Percentiles rank a stretch among this genome's conserved stretches.
These are phyloP conservation scores for Drosophila fuyamai DNA, from an alignment of 1,140 invertebrate genomes.

Conservation along the genomic window DNA sequence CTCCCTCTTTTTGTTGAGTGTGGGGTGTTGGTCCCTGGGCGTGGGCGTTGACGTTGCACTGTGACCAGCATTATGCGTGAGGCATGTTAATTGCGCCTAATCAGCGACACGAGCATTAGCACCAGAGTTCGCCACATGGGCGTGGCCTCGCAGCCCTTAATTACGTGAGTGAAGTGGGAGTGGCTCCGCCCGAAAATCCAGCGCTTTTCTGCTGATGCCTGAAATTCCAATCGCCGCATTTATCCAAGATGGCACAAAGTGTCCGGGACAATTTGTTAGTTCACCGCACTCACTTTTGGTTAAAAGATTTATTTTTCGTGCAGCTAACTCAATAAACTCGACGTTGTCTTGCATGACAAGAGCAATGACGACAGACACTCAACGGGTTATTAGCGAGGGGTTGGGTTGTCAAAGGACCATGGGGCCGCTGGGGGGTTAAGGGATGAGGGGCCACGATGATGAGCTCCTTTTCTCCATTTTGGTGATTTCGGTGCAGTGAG, in stretches of 20 bases:
- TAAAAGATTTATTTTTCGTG: conserved; percentile 65
- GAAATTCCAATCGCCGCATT: conserved; percentile 10
- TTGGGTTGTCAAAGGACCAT: conserved; percentile 24
- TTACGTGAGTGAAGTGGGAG: conserved; percentile 46
- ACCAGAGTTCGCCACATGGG: conserved; percentile 30
- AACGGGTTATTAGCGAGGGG: conserved; percentile 72
- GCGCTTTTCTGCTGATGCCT: conserved; percentile 16
- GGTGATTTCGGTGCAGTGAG: conserved; percentile 54
- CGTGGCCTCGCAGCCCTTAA: conserved; percentile 61
- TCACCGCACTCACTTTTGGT: conserved; percentile 53
- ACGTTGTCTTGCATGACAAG: conserved; percentile 59
- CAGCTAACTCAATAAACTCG: conserved; percentile 73
- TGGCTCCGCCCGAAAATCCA: conserved; percentile 8
- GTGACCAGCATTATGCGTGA: conserved; percentile 59
- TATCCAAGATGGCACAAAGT: conserved; percentile 23
- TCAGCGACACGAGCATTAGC: conserved; percentile 48
- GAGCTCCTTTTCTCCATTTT: conserved; percentile 26
- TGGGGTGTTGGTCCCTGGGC: conserved; percentile 3
- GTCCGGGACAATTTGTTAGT: conserved; percentile 47
- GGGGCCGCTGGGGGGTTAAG: neutral
- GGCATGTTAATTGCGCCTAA: conserved; percentile 78
- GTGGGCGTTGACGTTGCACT: conserved; percentile 32
- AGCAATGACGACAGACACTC: conserved; percentile 69
- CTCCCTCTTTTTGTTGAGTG: conserved; percentile 5
- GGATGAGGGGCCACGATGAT: conserved; percentile 25